Evolutionary conservation across 2,888 invertebrate species (phyloP).

Genomic region (Ectemnius lituratus): DNA sequence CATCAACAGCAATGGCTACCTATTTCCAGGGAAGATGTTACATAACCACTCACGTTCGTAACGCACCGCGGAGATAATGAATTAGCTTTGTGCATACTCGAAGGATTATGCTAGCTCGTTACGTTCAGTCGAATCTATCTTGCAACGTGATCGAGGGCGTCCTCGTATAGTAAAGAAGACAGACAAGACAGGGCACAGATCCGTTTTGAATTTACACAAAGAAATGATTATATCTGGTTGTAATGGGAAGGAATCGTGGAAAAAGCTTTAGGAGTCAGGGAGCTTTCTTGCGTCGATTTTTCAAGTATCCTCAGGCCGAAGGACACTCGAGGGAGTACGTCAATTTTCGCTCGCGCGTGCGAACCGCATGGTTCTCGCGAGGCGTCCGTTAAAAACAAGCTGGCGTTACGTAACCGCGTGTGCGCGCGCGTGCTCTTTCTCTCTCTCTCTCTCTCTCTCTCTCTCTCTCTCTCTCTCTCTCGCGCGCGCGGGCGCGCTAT

Average conservation of each 20-base stretch:
- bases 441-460: too few relatives aligned
- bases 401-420: slow-evolving; percentile 58
- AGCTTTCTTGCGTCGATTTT: too few relatives aligned
- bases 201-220: too few relatives aligned
- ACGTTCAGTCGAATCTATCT: slow-evolving; percentile 22
- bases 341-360: slow-evolving; percentile 2
- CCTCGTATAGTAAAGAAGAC: not conserved
- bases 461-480: too few relatives aligned
- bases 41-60: slow-evolving; percentile 8
- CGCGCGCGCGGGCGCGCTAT: slow-evolving; percentile 2
- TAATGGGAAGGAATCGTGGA: too few relatives aligned
- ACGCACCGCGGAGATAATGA: slow-evolving; percentile 17
- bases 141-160: slow-evolving; percentile 19
- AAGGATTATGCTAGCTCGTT: not conserved
- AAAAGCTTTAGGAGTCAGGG: too few relatives aligned
- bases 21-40: slow-evolving; percentile 16
- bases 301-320: not conserved
- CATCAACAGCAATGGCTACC: not conserved
- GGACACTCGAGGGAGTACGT: not conserved
- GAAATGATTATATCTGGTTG: too few relatives aligned
- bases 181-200: too few relatives aligned
- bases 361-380: slow-evolving; percentile 46
- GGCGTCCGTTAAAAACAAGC: slow-evolving; percentile 61
- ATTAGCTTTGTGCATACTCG: slow-evolving; percentile 21
- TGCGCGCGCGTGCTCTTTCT: not conserved